Evolutionary conservation across 2,888 invertebrate species (phyloP), one percentile per base, ranked within the genome.

Genomic region (Pachydiplax longipennis): DNA sequence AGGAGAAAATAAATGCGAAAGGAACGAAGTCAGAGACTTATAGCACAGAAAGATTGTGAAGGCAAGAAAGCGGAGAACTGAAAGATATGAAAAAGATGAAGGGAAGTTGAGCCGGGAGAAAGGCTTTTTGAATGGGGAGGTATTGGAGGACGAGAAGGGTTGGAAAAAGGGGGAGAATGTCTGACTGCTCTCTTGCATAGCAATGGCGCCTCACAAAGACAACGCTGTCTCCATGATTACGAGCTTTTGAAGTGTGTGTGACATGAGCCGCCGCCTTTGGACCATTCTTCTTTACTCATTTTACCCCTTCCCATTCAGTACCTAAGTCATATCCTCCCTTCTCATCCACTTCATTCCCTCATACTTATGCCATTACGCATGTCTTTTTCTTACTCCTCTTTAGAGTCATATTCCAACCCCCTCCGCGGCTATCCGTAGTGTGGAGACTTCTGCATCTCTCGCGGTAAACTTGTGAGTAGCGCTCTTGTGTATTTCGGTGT

Each of bases 181-280:
- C 83, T 35, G 53, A 5, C 53, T 13, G 83, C 87, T 65, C 31
- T 12, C 37, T 87, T 31, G 87, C 87, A 65, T 87, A 61, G 87
- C 65, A 65, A 87, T 87, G 87, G 87, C 87, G 87, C 87, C 87
- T 58, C 61, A 87, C 48, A 22, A 61, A 12, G 87, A 87, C 87
- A 87, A 65, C 87, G 61, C 87, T 87, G 87, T 87, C 87, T 87
- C 87, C 87, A 87, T 87, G 87, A 87, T 87, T 87, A 87, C 87
- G 87, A 87, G 87, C 22, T 87, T 87, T 87, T 61, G 87, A 87
- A 65, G 87, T 87, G 87, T 37, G 58, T 61, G 61, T 87, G 87
- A 65, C 87, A 87, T 87, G 87, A 87, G 87, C 87, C 37, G 87
- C 58, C 87, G 58, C 61, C 61, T 83, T 83, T 61, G 87, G 87